These are phyloP conservation scores for Catajapyx aquilonaris DNA, from an alignment of 1,140 invertebrate genomes.

Conservation along the genomic window DNA sequence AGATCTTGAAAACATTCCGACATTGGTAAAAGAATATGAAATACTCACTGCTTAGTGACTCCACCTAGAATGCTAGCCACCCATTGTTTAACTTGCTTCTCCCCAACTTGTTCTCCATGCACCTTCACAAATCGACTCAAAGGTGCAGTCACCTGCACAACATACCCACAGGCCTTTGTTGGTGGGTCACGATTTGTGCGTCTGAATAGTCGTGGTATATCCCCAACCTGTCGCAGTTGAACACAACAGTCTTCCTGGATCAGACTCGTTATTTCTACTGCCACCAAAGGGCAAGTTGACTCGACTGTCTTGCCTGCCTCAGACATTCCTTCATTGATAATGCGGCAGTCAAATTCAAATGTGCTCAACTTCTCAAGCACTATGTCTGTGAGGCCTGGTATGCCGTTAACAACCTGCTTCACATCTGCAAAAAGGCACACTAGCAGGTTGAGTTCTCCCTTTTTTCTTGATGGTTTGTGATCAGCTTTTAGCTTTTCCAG, in stretches of 20 bases:
- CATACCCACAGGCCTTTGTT: slow-evolving; percentile 52
- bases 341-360: not conserved
- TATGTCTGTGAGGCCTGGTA: slow-evolving; percentile 24
- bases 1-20: slow-evolving; percentile 3
- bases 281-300: too few species aligned
- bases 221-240: slow-evolving; percentile 64
- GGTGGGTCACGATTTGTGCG: slow-evolving; percentile 77
- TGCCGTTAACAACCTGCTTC: slow-evolving; percentile 20
- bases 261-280: too few species aligned
- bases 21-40: not conserved
- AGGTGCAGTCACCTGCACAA: slow-evolving; percentile 39
- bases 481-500: slow-evolving; percentile 12
- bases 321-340: too few species aligned
- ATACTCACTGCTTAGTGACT: slow-evolving; percentile 42
- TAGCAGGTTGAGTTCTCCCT: slow-evolving; percentile 19
- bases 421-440: slow-evolving; percentile 25
- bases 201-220: slow-evolving; percentile 78
- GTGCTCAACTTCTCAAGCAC: slow-evolving; percentile 10
- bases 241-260: too few species aligned
- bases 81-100: slow-evolving; percentile 17
- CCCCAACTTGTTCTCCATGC: slow-evolving; percentile 29
- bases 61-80: slow-evolving; percentile 33
- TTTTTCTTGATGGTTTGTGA: slow-evolving; percentile 12
- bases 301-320: too few species aligned
- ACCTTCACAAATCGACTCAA: slow-evolving; percentile 30